These are phyloP conservation scores for Atrina japonica DNA, from an alignment of 2,888 invertebrate genomes.

Conservation along the genomic window DNA sequence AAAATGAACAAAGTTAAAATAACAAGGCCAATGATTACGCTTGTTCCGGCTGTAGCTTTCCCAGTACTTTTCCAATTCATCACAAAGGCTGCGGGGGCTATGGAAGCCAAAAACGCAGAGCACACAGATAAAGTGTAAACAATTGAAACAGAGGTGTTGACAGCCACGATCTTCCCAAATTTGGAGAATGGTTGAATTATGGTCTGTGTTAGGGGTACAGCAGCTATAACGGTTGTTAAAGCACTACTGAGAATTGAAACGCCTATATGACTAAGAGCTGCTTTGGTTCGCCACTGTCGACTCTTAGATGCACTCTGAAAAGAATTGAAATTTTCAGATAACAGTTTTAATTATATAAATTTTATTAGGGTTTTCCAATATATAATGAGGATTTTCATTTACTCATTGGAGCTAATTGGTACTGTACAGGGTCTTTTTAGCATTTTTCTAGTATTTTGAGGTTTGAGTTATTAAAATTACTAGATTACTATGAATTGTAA, in stretches of 20 bases:
- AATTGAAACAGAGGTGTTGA: slow-evolving; percentile 76
- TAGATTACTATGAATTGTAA: too few species aligned
- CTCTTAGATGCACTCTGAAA: slow-evolving; percentile 56
- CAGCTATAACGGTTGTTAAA: slow-evolving; percentile 76
- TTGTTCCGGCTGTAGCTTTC: slow-evolving; percentile 57
- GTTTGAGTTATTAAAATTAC: too few species aligned
- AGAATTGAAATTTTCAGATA: background rate
- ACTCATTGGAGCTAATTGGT: too few species aligned
- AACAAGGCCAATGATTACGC: slow-evolving; percentile 51
- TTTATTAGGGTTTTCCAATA: too few species aligned
- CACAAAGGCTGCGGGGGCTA: slow-evolving; percentile 70
- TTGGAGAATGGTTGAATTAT: slow-evolving; percentile 76
- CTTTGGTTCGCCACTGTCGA: slow-evolving; percentile 69
- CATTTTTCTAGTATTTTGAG: too few species aligned
- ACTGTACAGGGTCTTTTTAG: too few species aligned
- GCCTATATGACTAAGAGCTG: slow-evolving; percentile 75
- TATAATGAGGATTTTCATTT: too few species aligned
- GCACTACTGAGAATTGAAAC: slow-evolving; percentile 76
- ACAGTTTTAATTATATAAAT: background rate
- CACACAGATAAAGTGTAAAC: slow-evolving; percentile 74
- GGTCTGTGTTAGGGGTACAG: slow-evolving; percentile 76
- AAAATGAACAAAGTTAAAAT: slow-evolving; percentile 62
- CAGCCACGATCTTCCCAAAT: slow-evolving; percentile 77
- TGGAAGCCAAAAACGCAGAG: slow-evolving; percentile 67
- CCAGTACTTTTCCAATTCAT: slow-evolving; percentile 59